Percentiles rank a stretch among this genome's conserved stretches.
Conservation (phyloP, 1,140 invertebrate species). For the Latrodectus geometricus region DNA sequence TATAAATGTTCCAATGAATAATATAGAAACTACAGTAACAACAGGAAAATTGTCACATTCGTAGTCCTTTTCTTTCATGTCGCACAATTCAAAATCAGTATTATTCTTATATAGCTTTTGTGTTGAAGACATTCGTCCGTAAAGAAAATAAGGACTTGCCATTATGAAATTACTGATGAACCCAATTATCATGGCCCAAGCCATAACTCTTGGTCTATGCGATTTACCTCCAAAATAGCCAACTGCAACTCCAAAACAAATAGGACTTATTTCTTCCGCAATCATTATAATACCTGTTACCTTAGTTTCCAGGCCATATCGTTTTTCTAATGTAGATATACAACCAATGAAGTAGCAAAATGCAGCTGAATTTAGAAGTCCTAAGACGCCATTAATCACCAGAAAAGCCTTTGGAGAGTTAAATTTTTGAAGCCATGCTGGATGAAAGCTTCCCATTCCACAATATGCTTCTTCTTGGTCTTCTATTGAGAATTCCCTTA, state of each 20-base stretch:
- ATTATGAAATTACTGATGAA: conserved; percentile 77
- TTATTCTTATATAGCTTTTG: neutral
- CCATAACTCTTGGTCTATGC: conserved; percentile 79
- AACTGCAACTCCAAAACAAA: conserved; percentile 67
- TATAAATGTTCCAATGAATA: conserved; percentile 62
- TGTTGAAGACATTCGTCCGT: conserved; percentile 69
- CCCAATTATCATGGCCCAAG: conserved; percentile 77
- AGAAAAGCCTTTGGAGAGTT: conserved; percentile 82
- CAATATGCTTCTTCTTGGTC: neutral
- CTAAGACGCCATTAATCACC: conserved; percentile 78
- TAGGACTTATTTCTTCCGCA: conserved; percentile 62
- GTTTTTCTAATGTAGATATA: conserved; percentile 83
- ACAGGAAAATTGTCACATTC: conserved; percentile 13
- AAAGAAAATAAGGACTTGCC: conserved; percentile 77
- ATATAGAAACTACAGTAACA: conserved; percentile 28
- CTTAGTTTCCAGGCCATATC: conserved; percentile 82
- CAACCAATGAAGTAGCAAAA: conserved; percentile 82
- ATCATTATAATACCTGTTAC: conserved; percentile 74
- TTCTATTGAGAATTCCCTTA: neutral
- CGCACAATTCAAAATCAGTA: conserved; percentile 19
- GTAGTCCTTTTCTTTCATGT: neutral
- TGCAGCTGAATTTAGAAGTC: conserved; percentile 79
- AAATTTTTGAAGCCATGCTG: conserved; percentile 74
- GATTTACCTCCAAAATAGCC: conserved; percentile 78
- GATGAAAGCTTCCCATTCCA: conserved; percentile 9